Conservation (phyloP, 2,888 invertebrate species). For the Agelastica alni region DNA sequence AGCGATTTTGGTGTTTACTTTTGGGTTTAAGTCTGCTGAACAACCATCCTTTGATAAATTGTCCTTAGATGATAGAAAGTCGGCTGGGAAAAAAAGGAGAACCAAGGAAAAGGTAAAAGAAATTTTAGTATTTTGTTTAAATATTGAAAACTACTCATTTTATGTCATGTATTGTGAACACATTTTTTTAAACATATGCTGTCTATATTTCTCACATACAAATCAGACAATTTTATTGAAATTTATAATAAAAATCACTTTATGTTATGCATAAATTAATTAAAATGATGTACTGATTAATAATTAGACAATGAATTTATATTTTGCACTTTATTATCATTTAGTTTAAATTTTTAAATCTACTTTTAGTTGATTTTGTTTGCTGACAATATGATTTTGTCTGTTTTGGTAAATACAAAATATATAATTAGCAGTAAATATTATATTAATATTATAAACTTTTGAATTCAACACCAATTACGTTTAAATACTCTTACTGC, state of each 20-base stretch:
- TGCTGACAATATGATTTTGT: not conserved
- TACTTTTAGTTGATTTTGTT: too few species aligned
- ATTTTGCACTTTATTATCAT: too few species aligned
- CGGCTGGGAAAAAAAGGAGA: slow-evolving; percentile 70
- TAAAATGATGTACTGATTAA: too few species aligned
- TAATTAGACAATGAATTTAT: too few species aligned
- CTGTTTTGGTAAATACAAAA: not conserved
- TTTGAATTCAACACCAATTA: too few species aligned
- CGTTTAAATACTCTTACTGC: too few species aligned
- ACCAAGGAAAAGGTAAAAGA: slow-evolving; percentile 69
- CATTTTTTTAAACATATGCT: slow-evolving; percentile 21
- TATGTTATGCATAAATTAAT: too few species aligned
- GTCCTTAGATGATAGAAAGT: slow-evolving; percentile 70
- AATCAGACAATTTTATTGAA: too few species aligned
- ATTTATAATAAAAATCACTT: too few species aligned
- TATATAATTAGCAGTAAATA: too few species aligned
- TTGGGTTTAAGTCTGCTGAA: slow-evolving; percentile 53
- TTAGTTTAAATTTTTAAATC: too few species aligned
- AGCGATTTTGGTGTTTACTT: slow-evolving; percentile 47
- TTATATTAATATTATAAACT: too few species aligned
- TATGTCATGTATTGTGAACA: slow-evolving; percentile 3
- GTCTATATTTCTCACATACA: not conserved
- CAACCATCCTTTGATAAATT: slow-evolving; percentile 81
- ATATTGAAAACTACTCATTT: not conserved
- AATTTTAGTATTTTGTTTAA: not conserved